These are phyloP conservation scores for Myiotriccus ornatus DNA, from an alignment of 2,797 vertebrate species.

Conservation along the genomic window DNA sequence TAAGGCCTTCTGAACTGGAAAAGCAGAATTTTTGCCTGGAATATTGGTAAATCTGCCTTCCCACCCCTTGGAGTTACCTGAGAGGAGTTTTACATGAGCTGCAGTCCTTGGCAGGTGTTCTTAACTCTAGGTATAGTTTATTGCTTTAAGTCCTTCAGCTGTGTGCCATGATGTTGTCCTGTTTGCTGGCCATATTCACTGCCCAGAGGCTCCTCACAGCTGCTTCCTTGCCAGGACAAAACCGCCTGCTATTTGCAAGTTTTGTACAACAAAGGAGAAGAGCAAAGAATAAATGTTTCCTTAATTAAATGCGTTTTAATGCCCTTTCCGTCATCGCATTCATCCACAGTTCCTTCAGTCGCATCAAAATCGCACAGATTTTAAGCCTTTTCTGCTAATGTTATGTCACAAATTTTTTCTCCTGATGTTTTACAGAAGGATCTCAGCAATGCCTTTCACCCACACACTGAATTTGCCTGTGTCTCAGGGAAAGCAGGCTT, in stretches of 20 bases:
- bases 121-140: neutral
- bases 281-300: neutral
- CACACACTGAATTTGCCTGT: neutral
- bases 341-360: neutral
- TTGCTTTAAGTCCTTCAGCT: neutral
- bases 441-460: neutral
- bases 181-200: neutral
- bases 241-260: neutral
- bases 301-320: neutral
- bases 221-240: neutral
- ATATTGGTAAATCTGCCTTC: neutral
- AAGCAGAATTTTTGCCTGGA: neutral
- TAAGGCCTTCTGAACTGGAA: neutral
- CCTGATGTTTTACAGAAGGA: neutral
- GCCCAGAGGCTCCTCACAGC: neutral
- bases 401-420: neutral
- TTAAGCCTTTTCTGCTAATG: neutral
- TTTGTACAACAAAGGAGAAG: neutral
- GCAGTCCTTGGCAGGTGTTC: neutral
- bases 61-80: neutral
- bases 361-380: neutral
- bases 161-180: neutral
- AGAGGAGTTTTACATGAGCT: neutral
- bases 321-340: neutral
- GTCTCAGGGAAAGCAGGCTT: neutral